Evolutionary conservation across 2,888 invertebrate species (phyloP).

Genomic region (Salpingus planirostris): DNA sequence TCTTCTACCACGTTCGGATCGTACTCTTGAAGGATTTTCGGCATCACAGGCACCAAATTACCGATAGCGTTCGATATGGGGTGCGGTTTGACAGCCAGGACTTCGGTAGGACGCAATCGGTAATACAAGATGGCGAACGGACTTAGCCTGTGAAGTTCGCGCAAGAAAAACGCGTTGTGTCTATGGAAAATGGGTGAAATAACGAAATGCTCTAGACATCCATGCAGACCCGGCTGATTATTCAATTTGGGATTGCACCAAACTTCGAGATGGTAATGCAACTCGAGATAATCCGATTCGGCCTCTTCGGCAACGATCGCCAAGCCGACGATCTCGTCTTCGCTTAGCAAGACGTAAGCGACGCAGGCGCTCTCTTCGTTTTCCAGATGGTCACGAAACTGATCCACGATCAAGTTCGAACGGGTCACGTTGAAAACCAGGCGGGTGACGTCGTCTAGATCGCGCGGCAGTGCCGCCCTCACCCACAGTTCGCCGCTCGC

Average conservation of each 20-base stretch:
- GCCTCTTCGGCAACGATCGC: conserved; percentile 31
- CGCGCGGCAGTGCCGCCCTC: conserved; percentile 18
- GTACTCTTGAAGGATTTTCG: conserved; percentile 23
- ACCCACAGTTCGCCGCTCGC: conserved; percentile 23
- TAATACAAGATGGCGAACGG: conserved; percentile 49
- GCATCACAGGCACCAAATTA: conserved; percentile 27
- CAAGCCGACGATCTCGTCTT: conserved; percentile 26
- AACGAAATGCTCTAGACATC: conserved; percentile 41
- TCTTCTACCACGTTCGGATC: conserved; percentile 20
- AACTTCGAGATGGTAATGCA: conserved; percentile 38
- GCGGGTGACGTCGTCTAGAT: conserved; percentile 15
- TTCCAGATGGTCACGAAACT: conserved; percentile 19
- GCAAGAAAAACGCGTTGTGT: conserved; percentile 48
- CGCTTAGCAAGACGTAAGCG: conserved; percentile 25
- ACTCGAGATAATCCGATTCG: conserved; percentile 32
- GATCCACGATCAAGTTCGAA: conserved; percentile 13
- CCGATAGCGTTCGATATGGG: conserved; percentile 25
- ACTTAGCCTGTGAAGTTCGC: conserved; percentile 52
- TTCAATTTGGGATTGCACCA: conserved; percentile 32
- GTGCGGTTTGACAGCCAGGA: conserved; percentile 1
- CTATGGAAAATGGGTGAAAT: conserved; percentile 53
- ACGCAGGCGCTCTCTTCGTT: conserved; percentile 14
- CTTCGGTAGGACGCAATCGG: conserved; percentile 43
- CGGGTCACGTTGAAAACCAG: neutral
- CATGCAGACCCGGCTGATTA: conserved; percentile 34